These are phyloP conservation scores for Phrixothrix hirtus DNA, from an alignment of 2,888 invertebrate genomes.

Conservation along the genomic window DNA sequence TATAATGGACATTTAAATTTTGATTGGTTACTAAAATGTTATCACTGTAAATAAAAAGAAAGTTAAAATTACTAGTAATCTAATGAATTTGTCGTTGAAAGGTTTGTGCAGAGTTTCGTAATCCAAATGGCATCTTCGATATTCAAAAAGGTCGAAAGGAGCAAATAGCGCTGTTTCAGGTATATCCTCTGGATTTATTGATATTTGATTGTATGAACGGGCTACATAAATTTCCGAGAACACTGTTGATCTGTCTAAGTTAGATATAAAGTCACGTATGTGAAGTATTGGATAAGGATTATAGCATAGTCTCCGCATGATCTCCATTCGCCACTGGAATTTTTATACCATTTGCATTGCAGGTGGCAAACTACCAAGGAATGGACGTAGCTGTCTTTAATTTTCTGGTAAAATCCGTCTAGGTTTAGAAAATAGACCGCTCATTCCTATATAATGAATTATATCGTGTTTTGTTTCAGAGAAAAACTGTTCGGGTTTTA, in stretches of 20 bases:
- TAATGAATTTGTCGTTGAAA: neutral
- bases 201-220: neutral
- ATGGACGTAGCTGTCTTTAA: neutral
- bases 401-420: neutral
- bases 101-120: neutral
- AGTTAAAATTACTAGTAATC: neutral
- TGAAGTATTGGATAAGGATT: too few relatives aligned
- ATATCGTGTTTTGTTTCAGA: too few relatives aligned
- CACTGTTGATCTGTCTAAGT: neutral
- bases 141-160: neutral
- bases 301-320: neutral
- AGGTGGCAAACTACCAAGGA: neutral
- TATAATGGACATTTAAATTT: too few relatives aligned
- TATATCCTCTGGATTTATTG: neutral
- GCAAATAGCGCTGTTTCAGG: neutral
- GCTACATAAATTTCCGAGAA: neutral
- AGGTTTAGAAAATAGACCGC: too few relatives aligned
- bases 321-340: neutral
- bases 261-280: too few relatives aligned
- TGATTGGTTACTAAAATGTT: neutral
- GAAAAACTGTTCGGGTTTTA: too few relatives aligned
- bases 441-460: too few relatives aligned
- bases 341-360: neutral
- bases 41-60: neutral
- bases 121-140: neutral